Evolutionary conservation across 2,888 invertebrate species (phyloP), one percentile per base, ranked within the genome.

Genomic region (Temnothorax rugatulus): DNA sequence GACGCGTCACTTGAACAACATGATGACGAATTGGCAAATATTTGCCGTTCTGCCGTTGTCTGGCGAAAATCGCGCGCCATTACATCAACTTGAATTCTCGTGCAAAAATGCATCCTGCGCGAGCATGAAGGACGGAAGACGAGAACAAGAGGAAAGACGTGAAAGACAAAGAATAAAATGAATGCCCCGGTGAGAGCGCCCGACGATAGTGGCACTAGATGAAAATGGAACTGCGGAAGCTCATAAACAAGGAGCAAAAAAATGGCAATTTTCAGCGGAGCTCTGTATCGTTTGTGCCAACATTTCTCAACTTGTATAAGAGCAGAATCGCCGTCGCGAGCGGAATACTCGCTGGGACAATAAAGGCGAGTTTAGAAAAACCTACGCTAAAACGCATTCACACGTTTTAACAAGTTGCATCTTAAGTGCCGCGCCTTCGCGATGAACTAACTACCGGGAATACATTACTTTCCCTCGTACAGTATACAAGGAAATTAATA

Each of bases 401-500:
- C 64, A 69, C 69, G 82, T 85, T 66, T 66, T 68, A 82, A 84
- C 81, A 83, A 85, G 66, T 71, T 66, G 76, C 74, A 77, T 82
- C 57, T 84, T 66, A 73, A 61, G 47, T 63, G 47, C 54, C 38
- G 66, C 71, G 64, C 61, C 76, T 73, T 83, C 71, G 52, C 44
- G 64, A 87, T 59, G 34, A 73, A 59, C 29, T 63, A 61, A 38
- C 44, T 29, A 47, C 66, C 59, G 41, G 21, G 9, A 54, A 74
- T 73, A 52, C 44, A 50, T 83, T 71, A 47, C 59, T 79, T 83
- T 66, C 69, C 18, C 25, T 69, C 13, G 79, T 21, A 52, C 44
- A 59, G 66, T 47, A 64, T 29, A 50, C 25, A 29, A 68, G 68
- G 63, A 68, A 50, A 68, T 75, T 61, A 82, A 83, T 76, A 71